Conservation (phyloP, 2,888 invertebrate genomes). For the Erebia epiphron region DNA sequence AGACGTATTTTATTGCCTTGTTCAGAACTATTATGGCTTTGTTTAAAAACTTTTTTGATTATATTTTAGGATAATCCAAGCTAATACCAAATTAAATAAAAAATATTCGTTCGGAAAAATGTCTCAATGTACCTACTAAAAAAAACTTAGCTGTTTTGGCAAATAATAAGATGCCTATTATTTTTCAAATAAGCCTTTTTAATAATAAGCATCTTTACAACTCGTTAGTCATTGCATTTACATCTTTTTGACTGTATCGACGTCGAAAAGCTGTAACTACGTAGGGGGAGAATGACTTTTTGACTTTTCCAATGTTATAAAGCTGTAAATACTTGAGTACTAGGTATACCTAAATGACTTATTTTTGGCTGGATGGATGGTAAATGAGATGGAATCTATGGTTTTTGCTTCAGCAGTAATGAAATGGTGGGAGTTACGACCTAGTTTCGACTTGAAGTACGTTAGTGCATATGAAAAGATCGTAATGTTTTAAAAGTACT, state of each 20-base stretch:
- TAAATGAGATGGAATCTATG: not conserved
- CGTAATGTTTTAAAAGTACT: not conserved
- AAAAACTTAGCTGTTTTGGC: too few species aligned
- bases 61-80: not conserved
- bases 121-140: too few species aligned
- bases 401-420: not conserved
- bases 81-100: too few species aligned
- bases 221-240: not conserved
- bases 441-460: not conserved
- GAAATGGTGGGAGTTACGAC: not conserved
- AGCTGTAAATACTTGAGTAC: too few species aligned
- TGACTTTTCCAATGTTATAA: too few species aligned
- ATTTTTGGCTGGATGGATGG: not conserved
- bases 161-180: too few species aligned
- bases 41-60: not conserved
- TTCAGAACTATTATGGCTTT: not conserved
- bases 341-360: too few species aligned
- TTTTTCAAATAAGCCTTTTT: too few species aligned
- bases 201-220: not conserved
- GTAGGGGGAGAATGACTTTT: too few species aligned
- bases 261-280: too few species aligned
- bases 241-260: not conserved
- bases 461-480: not conserved
- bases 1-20: constrained; percentile 23
- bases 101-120: too few species aligned